Evolutionary conservation across 2,888 invertebrate species (phyloP), one percentile per base, ranked within the genome.

Genomic region (Oscheius sp.): DNA sequence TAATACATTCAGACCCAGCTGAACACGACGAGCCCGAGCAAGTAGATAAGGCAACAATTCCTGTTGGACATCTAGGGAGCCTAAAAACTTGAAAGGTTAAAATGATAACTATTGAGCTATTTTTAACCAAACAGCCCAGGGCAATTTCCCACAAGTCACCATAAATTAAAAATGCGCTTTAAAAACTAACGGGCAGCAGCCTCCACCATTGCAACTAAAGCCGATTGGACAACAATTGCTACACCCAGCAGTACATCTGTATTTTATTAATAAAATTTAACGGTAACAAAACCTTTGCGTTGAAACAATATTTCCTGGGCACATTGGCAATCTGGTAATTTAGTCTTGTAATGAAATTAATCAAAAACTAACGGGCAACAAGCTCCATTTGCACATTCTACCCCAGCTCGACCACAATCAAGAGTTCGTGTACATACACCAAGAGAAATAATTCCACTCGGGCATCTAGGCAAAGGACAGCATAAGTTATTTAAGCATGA

Each of bases 401-500:
- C 76, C n/a, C 81, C 81, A 1, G 76, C 71, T 50, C 80, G 70
- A 50, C 81, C 81, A 57, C 81, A 81, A 33, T 81, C 80, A 5
- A 81, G 66, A 1, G 78, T 76, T 33, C 81, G 69, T 2, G 80
- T 76, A 67, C 81, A 81, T 8, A 75, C 65, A 67, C 71, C 71
- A 4, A 78, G 70, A 20, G 78, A 70, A 20, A 76, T 71, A 37
- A 79, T 71, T 23, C 82, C 84, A 53, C 67, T 78, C 6, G 82
- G 78, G 48, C 85, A 84, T 25, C 67, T 73, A n/a, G 84, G 84
- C 6, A 85, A 73, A 8, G 79, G 76, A 53, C 84, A 85, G 65
- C 84, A 84, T 3, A 76, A 74, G 2, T 82, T 81, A 55, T 79
- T 79, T 73, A 79, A 69, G 65, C 85, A 85, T 42, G 82, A 70